These are phyloP conservation scores for Heliconius ismenius DNA, from an alignment of 2,888 invertebrate species.

Conservation along the genomic window DNA sequence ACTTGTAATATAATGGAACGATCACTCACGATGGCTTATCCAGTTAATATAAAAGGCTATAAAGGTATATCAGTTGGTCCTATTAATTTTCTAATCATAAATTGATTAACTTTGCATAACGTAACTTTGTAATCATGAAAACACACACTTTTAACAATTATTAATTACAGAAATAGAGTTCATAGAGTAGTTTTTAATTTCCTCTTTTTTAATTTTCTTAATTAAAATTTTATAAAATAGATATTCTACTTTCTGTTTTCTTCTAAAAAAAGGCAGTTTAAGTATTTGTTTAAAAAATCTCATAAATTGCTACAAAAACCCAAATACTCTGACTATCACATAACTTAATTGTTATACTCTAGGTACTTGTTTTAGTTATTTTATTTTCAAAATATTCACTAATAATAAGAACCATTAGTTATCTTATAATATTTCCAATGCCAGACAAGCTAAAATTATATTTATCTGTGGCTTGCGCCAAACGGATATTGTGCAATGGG, in stretches of 20 bases:
- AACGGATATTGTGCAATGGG: slow-evolving; percentile 41
- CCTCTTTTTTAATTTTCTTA: too few relatives aligned
- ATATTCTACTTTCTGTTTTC: too few relatives aligned
- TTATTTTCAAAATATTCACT: neutral
- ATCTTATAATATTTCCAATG: slow-evolving; percentile 4
- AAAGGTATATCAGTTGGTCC: neutral
- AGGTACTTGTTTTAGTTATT: neutral
- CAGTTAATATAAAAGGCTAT: slow-evolving; percentile 13
- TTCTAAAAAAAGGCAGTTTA: too few relatives aligned
- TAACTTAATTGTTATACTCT: neutral
- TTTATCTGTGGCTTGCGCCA: slow-evolving; percentile 45
- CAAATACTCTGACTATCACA: too few relatives aligned
- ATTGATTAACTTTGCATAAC: neutral
- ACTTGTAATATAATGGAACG: slow-evolving; percentile 29
- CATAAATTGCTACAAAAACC: too few relatives aligned
- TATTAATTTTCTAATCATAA: slow-evolving; percentile 7
- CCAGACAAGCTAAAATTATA: slow-evolving; percentile 42
- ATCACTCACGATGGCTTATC: slow-evolving; percentile 32
- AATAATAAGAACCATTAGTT: neutral
- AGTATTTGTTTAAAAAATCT: too few relatives aligned
- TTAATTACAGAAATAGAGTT: too few relatives aligned
- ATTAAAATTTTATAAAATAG: too few relatives aligned
- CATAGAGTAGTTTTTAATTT: too few relatives aligned
- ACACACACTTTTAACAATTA: too few relatives aligned
- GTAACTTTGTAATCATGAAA: neutral